A percentile compares a stretch with the other conserved stretches of the same genome.
Conservation (phyloP, 2,113 vertebrate genomes). For the Phycodurus eques region DNA sequence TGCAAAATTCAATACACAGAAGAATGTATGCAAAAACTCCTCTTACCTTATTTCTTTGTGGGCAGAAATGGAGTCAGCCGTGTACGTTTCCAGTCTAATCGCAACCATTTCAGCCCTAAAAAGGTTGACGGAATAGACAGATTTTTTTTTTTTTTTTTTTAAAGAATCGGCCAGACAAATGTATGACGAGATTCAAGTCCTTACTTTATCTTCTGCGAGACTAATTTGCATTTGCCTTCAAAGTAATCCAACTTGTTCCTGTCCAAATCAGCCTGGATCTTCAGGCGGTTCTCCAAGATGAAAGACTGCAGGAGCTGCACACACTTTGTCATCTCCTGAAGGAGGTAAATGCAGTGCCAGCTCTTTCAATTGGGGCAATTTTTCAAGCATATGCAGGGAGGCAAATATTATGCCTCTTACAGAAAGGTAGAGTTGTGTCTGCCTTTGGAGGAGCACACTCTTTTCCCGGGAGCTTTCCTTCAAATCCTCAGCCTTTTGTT, state of each 20-base stretch:
- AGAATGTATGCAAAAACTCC: neutral
- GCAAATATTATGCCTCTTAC: constrained; percentile 41
- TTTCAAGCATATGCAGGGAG: neutral
- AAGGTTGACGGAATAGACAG: constrained; percentile 7
- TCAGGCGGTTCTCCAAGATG: constrained; percentile 77
- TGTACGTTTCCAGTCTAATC: constrained; percentile 81
- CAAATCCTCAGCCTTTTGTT: constrained; percentile 68
- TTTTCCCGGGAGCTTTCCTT: constrained; percentile 68
- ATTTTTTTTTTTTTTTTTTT: neutral
- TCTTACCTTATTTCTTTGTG: constrained; percentile 80
- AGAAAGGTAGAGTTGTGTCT: constrained; percentile 69
- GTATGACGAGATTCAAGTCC: constrained; percentile 1
- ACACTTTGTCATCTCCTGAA: constrained; percentile 78
- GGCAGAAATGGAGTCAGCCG: constrained; percentile 74
- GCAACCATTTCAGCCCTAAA: constrained; percentile 80
- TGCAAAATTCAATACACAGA: neutral
- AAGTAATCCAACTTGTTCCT: constrained; percentile 79
- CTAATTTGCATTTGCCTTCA: constrained; percentile 80
- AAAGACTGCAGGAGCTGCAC: constrained; percentile 77
- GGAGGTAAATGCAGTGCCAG: neutral
- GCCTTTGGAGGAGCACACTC: constrained; percentile 70
- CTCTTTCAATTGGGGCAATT: neutral
- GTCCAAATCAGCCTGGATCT: constrained; percentile 78
- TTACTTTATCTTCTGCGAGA: constrained; percentile 83
- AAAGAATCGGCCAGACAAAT: neutral